Conservation (phyloP, 2,113 vertebrate species). For the Isichthys henryi region DNA sequence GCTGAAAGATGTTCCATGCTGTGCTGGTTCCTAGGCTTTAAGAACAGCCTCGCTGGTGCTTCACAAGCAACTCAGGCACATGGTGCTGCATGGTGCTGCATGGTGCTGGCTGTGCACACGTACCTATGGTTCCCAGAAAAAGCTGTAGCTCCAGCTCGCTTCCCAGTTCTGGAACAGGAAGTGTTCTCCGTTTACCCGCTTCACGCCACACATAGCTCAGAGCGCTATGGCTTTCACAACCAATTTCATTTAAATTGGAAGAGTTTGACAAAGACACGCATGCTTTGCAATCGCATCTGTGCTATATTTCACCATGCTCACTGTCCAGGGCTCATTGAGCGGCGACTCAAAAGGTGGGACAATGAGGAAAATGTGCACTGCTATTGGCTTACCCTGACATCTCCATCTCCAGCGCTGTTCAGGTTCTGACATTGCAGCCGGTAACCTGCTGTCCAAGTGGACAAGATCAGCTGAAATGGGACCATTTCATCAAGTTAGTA, state of each 20-base stretch:
- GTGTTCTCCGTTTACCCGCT: constrained; percentile 10
- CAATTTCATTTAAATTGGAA: background rate
- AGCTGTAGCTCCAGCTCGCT: constrained; percentile 11
- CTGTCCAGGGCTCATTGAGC: background rate
- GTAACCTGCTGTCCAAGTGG: constrained; percentile 73
- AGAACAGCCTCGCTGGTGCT: background rate
- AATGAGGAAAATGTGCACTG: background rate
- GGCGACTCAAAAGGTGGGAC: background rate
- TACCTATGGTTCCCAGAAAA: constrained; percentile 14
- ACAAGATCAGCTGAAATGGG: constrained; percentile 64
- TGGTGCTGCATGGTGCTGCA: constrained; percentile 5
- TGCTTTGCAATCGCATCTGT: background rate
- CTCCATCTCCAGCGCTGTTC: constrained; percentile 63
- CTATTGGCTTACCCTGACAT: constrained; percentile 63
- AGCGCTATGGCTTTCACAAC: background rate
- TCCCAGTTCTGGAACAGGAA: constrained; percentile 24
- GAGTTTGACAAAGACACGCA: background rate
- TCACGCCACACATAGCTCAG: constrained; percentile 9
- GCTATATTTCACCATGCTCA: background rate
- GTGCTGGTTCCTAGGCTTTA: constrained; percentile 13
- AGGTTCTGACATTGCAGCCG: constrained; percentile 77
- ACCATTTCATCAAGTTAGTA: background rate
- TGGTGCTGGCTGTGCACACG: constrained; percentile 5
- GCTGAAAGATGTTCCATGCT: constrained; percentile 23
- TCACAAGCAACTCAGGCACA: constrained; percentile 9